phyloP scores from a whole-genome alignment of 1,140 invertebrate genomes.

The Sarcophaga peregrina region DNA sequence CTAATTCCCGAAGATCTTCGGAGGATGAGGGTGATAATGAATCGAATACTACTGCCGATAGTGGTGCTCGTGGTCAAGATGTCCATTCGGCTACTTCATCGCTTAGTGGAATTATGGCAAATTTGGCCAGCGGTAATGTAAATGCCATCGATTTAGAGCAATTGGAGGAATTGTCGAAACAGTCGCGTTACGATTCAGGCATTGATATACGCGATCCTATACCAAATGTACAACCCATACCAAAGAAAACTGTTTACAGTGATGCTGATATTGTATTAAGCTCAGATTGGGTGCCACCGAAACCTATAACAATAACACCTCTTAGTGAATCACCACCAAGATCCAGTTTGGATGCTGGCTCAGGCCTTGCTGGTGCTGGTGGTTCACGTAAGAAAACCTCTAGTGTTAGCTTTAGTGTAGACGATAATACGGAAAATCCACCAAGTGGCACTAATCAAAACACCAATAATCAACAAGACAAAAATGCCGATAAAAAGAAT shows the following conservation, averaged over 20 bases:
- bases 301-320: constrained; percentile 75
- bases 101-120: constrained; percentile 49
- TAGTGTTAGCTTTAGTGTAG: constrained; percentile 79
- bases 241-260: constrained; percentile 74
- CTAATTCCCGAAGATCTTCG: constrained; percentile 67
- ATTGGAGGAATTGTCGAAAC: constrained; percentile 69
- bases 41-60: constrained; percentile 62
- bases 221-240: constrained; percentile 68
- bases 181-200: constrained; percentile 88
- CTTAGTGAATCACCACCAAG: constrained; percentile 69
- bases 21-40: constrained; percentile 65
- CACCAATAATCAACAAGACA: constrained; percentile 62
- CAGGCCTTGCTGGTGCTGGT: constrained; percentile 49
- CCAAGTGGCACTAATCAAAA: constrained; percentile 65
- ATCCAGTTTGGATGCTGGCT: constrained; percentile 58
- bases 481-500: constrained; percentile 68
- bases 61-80: constrained; percentile 59
- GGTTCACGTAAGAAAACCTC: constrained; percentile 76
- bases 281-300: constrained; percentile 84
- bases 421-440: constrained; percentile 68
- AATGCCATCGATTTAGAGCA: constrained; percentile 60
- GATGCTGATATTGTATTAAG: constrained; percentile 87
- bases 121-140: constrained; percentile 43
- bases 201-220: constrained; percentile 84
- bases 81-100: constrained; percentile 59